Base-by-base conservation (phyloP, 2,888 invertebrate genomes). In the Heliconius erato region DNA sequence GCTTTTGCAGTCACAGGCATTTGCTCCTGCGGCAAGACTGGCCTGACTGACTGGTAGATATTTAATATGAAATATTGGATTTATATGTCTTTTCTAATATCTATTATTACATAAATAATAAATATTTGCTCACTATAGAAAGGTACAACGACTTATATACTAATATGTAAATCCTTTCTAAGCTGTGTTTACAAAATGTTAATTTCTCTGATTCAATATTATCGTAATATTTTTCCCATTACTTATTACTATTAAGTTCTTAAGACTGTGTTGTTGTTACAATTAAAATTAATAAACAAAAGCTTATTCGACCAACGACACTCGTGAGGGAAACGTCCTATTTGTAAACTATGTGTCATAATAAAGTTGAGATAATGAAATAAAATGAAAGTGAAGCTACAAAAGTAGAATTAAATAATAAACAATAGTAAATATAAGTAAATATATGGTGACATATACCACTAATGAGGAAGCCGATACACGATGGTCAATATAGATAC, bases 221-320 rank as follows among this genome's bases (percentile, higher is more conserved):
- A 40, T 26, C 32, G 14, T 35, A 32, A 35, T 35, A 74, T 59
- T 74, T 32, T 59, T 35, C n/a, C n/a, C 7, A 2, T 12, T 35
- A n/a, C 2, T 74, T 59, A 59, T 59, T 63, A 16, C n/a, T 76
- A 14, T n/a, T n/a, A 16, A 40, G 6, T 40, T 59, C 4, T n/a
- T n/a, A n/a, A 63, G 63, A 35, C 9, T 26, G 26, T n/a, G 14
- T 40, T 26, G 11, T 16, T 28, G 9, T 44, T 26, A 49, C 26
- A 72, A 26, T 44, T 3, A 16, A 54, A n/a, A 35, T 7, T 63
- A 76, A 76, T 63, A 76, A 76, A 76, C 35, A 76, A 35, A 76
- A 76, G 32, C 32, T 76, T 76, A 76, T 76, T 32, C 14, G 59
- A 59, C 9, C 35, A 9, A 63, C 59, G 35, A 76, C 63, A n/a